phyloP scores from a whole-genome alignment of 2,888 invertebrate genomes.

The Cheilosia variabilis region DNA sequence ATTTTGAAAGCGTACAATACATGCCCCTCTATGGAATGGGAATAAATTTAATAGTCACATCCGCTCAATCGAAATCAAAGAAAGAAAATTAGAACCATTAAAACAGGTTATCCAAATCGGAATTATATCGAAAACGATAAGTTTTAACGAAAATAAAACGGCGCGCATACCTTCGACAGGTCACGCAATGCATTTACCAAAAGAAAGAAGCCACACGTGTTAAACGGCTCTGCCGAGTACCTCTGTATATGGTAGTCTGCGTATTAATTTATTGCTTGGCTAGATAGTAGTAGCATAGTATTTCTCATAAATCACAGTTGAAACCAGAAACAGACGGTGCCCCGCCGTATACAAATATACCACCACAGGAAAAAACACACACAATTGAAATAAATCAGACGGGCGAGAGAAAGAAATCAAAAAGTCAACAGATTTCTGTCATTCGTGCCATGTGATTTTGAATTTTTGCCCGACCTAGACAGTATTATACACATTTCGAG shows the following conservation, averaged over 20 bases:
- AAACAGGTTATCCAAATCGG: slow-evolving; percentile 42
- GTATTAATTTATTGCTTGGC: slow-evolving; percentile 1
- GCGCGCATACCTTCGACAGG: slow-evolving; percentile 50
- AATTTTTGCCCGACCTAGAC: slow-evolving; percentile 12
- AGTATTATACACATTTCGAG: slow-evolving; percentile 43
- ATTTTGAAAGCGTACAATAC: neutral
- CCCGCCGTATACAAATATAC: slow-evolving; percentile 20
- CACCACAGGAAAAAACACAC: slow-evolving; percentile 31
- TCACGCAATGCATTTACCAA: slow-evolving; percentile 65
- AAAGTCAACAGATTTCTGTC: slow-evolving; percentile 70
- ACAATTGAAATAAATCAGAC: slow-evolving; percentile 62
- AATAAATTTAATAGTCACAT: neutral
- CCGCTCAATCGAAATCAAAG: slow-evolving; percentile 17
- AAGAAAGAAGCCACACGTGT: slow-evolving; percentile 37
- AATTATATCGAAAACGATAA: slow-evolving; percentile 65
- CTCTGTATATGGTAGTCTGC: slow-evolving; percentile 25
- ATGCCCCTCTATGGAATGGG: no score
- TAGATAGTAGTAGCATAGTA: slow-evolving; percentile 5
- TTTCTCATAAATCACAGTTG: slow-evolving; percentile 61
- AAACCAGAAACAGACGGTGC: slow-evolving; percentile 18
- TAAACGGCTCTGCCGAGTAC: slow-evolving; percentile 45
- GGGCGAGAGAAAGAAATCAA: slow-evolving; percentile 62
- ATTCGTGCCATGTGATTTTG: slow-evolving; percentile 60
- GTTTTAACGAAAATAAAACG: slow-evolving; percentile 59
- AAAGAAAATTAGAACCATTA: slow-evolving; percentile 60